phyloP scores from a whole-genome alignment of 1,140 invertebrate genomes.

The Drosophila burlai region DNA sequence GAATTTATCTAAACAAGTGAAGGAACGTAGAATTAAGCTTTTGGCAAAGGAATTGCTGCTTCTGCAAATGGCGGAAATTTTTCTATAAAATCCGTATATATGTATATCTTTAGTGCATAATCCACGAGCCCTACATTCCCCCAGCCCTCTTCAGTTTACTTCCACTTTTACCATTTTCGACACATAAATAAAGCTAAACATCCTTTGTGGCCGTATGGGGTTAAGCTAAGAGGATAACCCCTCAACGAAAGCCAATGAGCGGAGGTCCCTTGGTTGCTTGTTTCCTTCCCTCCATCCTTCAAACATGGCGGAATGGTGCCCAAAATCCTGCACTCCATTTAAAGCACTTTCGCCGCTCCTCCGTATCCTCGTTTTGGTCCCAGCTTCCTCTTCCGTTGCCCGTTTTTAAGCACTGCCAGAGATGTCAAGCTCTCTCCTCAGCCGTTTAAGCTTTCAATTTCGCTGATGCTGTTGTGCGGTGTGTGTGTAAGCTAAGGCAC shows the following conservation, averaged over 20 bases:
- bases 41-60: not conserved
- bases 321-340: constrained; percentile 55
- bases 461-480: constrained; percentile 23
- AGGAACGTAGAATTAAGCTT: not conserved
- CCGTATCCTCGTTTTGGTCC: constrained; percentile 8
- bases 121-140: constrained; percentile 25
- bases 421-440: constrained; percentile 49
- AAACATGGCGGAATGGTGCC: constrained; percentile 18
- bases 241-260: constrained; percentile 61
- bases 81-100: not conserved
- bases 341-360: constrained; percentile 56
- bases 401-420: constrained; percentile 50
- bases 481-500: constrained; percentile 24
- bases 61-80: not conserved
- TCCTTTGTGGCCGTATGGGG: constrained; percentile 68
- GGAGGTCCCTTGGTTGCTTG: constrained; percentile 8
- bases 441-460: constrained; percentile 74
- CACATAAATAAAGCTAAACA: constrained; percentile 77
- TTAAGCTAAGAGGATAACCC: constrained; percentile 65
- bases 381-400: constrained; percentile 28
- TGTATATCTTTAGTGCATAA: constrained; percentile 16
- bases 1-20: not conserved
- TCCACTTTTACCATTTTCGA: constrained; percentile 40
- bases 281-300: constrained; percentile 20
- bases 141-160: not conserved